Evolutionary conservation across 2,888 invertebrate genomes (phyloP).

Genomic region (Strigamia crassipes): DNA sequence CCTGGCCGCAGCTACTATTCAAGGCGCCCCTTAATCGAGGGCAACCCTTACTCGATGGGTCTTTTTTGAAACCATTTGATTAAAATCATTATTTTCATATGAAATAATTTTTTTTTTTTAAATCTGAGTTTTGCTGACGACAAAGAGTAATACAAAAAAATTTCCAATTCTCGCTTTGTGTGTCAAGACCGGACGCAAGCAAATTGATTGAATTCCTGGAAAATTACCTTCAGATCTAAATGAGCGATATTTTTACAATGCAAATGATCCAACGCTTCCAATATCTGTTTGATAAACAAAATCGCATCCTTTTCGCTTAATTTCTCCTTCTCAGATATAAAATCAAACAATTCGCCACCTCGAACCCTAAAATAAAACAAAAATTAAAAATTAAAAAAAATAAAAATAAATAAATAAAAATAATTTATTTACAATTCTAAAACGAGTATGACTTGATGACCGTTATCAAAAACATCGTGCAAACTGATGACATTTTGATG

Average conservation of each 20-base stretch:
- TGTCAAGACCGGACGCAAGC: neutral
- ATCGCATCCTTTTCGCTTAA: conserved; percentile 67
- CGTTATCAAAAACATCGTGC: conserved; percentile 68
- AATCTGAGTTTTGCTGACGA: no score
- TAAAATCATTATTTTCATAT: no score
- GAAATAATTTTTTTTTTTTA: no score
- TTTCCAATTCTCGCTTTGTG: no score
- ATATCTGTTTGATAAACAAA: conserved; percentile 67
- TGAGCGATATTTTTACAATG: conserved; percentile 69
- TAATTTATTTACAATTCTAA: conserved; percentile 63
- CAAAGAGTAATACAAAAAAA: no score
- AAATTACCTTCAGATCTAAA: conserved; percentile 67
- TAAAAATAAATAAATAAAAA: neutral
- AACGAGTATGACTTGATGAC: conserved; percentile 66
- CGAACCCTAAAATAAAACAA: conserved; percentile 62
- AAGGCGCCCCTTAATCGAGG: no score
- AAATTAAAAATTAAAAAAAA: neutral
- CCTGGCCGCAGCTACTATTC: no score
- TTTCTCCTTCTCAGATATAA: conserved; percentile 62
- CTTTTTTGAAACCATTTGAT: no score
- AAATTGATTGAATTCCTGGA: neutral
- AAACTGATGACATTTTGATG: conserved; percentile 69
- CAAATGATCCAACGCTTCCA: conserved; percentile 67
- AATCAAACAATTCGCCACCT: conserved; percentile 71
- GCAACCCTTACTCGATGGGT: no score